Evolutionary conservation across 2,888 invertebrate genomes (phyloP), one percentile per base, ranked within the genome.

Genomic region (Scrobipalpa costella): DNA sequence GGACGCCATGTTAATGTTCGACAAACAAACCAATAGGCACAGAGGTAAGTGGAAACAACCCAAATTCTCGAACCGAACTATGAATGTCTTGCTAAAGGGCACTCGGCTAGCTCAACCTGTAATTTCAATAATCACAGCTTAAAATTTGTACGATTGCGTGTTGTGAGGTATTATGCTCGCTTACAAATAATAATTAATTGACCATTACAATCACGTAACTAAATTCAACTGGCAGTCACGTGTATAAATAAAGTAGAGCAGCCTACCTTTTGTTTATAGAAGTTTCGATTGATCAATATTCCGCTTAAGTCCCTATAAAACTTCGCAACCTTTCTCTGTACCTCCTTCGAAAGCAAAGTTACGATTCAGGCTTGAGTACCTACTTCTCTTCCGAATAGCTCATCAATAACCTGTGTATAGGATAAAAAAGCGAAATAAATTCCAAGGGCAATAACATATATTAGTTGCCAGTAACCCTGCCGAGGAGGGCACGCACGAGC

Each of bases 1-100:
- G 92, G 99, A 99, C 90, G 99, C 99, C 80, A 99, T 99, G 99
- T 95, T 99, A 89, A 99, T 99, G 99, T 99, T 99, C 93, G 99
- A 99, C 93, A 99, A 99, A 95, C 98, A 99, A 92, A 99, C 99
- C 86, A 99, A 99, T 94, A 96, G 99, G 93, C 99, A 99, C 94
- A 96, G 99, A 97, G 97, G 97, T 97, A 91, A 95, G 95, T 93
- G 66, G 36, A 52, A 52, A 17, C 59, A 44, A 57, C 63, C 63
- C 59, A 50, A 27, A 36, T 21, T 57, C 47, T 38, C 21, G 15
- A n/a, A 34, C 5, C 19, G 36, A 36, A 40, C 21, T 52, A 19
- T 21, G 13, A 50, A 62, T 57, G 38, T 57, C 33, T 34, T 33
- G 15, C 52, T 33, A 57, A 62, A 44, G 34, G 52, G 34, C 27